Base-by-base conservation (phyloP, 2,888 invertebrate genomes). In the Thecophora atra region DNA sequence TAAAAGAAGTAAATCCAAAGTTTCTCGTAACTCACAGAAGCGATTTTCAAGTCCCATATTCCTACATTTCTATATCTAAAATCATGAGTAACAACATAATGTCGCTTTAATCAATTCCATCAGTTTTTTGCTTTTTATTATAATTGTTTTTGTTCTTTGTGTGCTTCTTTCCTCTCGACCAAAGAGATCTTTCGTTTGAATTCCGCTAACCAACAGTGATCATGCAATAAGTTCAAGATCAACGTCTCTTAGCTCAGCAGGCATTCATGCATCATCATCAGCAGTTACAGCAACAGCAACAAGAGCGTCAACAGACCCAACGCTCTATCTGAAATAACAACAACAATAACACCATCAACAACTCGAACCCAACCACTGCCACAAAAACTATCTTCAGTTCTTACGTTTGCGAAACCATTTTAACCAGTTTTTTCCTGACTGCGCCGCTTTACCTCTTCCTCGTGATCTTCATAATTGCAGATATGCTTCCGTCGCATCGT, bases 211-310 rank as follows among this genome's bases (percentile, higher is more conserved):
- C 28, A 30, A 67, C 52, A n/a, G 28, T 28, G 54, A 67, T 54
- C 52, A 67, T 54, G 54, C 66, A 37, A 51, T 67, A 28, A 54
- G 54, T 52, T 67, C 66, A 54, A 67, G 66, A 67, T 67, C 66
- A 67, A 37, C 54, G 66, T 67, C 66, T 52, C 21, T 54, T 63
- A 24, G 42, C 62, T 66, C 30, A 30, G 15, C 26, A 28, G 24
- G 28, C 8, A 24, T 24, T 17, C 28, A 28, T 28, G 24, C 28
- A 67, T 67, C 11, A 56, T 24, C 44, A 44, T 37, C 42, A 54
- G 30, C 30, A 56, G 24, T 13, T 21, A 21, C 56, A 58, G 8
- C 28, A 58, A 17, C 58, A 58, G 11, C 56, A 56, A 56, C 56
- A 56, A 56, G 58, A 54, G 19, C 21, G n/a, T 54, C 21, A 54